phyloP scores from a whole-genome alignment of 2,888 invertebrate genomes.

The Trimorus sp. region DNA sequence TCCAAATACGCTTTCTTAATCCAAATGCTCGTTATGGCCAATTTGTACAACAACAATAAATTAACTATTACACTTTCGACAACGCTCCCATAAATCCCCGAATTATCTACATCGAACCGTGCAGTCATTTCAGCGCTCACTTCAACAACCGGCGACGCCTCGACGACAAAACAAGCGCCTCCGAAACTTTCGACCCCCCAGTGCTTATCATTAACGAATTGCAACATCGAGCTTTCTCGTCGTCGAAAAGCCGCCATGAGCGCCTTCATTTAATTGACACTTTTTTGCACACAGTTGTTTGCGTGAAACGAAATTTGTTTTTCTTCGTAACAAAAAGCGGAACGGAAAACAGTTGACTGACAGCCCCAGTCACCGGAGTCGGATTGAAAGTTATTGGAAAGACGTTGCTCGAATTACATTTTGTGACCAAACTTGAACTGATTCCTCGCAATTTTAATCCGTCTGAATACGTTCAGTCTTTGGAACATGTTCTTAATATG shows the following conservation, averaged over 20 bases:
- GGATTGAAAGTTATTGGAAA: too few relatives aligned
- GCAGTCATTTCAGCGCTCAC: conserved; percentile 47
- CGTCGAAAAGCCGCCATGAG: conserved; percentile 45
- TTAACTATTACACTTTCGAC: conserved; percentile 26
- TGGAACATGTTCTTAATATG: too few relatives aligned
- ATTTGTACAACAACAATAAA: conserved; percentile 39
- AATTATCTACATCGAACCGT: conserved; percentile 59
- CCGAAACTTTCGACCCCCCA: conserved; percentile 18
- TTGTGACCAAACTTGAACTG: background rate
- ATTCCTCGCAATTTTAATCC: too few relatives aligned
- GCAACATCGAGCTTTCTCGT: conserved; percentile 41
- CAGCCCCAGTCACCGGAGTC: background rate
- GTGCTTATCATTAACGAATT: conserved; percentile 56
- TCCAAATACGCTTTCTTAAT: conserved; percentile 29
- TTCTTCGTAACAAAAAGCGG: conserved; percentile 4
- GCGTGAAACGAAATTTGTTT: conserved; percentile 10
- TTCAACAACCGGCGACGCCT: conserved; percentile 27
- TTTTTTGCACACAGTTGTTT: conserved; percentile 25
- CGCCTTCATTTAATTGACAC: conserved; percentile 55
- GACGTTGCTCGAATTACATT: too few relatives aligned
- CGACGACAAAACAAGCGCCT: conserved; percentile 42
- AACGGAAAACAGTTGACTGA: conserved; percentile 49
- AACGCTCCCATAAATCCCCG: conserved; percentile 27
- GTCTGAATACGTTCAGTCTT: too few relatives aligned
- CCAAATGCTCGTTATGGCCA: conserved; percentile 31